phyloP scores from a whole-genome alignment of 2,888 invertebrate genomes.

The Agapostemon virescens region DNA sequence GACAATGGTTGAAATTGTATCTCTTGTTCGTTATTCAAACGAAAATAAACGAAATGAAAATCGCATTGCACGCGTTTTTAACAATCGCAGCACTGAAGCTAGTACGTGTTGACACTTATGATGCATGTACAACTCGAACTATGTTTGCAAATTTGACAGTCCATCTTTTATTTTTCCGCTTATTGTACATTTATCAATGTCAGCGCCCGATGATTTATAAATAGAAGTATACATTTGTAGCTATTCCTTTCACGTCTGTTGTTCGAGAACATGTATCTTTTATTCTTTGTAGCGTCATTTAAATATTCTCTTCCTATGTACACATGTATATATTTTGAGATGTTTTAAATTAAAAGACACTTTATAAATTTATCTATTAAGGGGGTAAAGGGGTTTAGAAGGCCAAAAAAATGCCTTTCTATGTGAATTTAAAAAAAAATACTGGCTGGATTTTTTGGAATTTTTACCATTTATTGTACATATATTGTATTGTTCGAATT shows the following conservation, averaged over 20 bases:
- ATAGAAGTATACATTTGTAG: background rate
- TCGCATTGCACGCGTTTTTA: background rate
- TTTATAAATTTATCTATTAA: too few species aligned
- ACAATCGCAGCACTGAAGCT: background rate
- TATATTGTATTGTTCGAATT: too few species aligned
- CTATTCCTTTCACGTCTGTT: background rate
- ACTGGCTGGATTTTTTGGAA: too few species aligned
- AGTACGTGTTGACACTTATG: background rate
- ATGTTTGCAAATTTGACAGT: background rate
- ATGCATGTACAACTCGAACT: background rate
- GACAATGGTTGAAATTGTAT: too few species aligned
- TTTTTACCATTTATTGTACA: too few species aligned
- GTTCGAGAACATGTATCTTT: background rate
- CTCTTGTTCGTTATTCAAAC: too few species aligned
- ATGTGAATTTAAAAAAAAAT: too few species aligned
- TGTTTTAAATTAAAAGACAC: too few species aligned
- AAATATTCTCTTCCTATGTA: background rate
- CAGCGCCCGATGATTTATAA: background rate
- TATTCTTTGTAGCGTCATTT: background rate
- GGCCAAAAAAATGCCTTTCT: too few species aligned
- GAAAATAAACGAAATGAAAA: background rate
- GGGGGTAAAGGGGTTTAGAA: too few species aligned
- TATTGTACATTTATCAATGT: background rate
- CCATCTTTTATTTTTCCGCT: background rate
- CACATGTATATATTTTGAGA: background rate